Percentiles rank a stretch among this genome's conserved stretches.
Conservation (phyloP, 2,888 invertebrate species). For the Spodoptera exigua region DNA sequence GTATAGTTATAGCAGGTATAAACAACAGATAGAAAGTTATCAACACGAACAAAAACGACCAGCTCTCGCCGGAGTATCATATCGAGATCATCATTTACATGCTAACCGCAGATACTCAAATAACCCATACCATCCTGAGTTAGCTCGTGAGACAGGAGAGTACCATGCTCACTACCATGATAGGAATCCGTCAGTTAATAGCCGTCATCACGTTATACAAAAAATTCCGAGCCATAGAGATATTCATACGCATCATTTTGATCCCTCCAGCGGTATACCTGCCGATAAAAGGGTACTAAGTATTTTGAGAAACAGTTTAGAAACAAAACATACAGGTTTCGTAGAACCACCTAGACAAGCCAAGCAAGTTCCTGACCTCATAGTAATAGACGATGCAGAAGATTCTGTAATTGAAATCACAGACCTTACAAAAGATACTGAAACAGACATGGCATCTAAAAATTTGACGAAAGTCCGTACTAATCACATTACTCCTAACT, state of each 20-base stretch:
- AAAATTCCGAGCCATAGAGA: constrained; percentile 82
- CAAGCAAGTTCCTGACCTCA: constrained; percentile 83
- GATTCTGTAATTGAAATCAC: constrained; percentile 86
- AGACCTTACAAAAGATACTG: constrained; percentile 82
- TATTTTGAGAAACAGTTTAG: constrained; percentile 92
- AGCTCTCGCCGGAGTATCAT: constrained; percentile 64
- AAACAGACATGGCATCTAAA: constrained; percentile 65
- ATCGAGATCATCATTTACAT: constrained; percentile 75
- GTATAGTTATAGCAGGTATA: constrained; percentile 83
- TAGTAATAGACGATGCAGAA: constrained; percentile 85
- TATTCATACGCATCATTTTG: constrained; percentile 73
- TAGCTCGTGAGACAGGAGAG: constrained; percentile 74
- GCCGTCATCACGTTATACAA: constrained; percentile 81
- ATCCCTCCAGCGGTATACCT: constrained; percentile 81
- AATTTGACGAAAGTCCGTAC: constrained; percentile 57
- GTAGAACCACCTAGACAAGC: constrained; percentile 87
- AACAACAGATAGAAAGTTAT: constrained; percentile 82
- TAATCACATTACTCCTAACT: constrained; percentile 62
- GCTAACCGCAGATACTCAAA: constrained; percentile 73
- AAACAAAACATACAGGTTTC: constrained; percentile 89
- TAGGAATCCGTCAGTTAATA: constrained; percentile 70
- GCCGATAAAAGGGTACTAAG: constrained; percentile 93
- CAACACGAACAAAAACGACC: constrained; percentile 82
- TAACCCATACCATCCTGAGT: constrained; percentile 71
- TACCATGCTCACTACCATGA: constrained; percentile 79